Evolutionary conservation across 2,113 vertebrate genomes (phyloP).

Genomic region (Austrofundulus limnaeus): DNA sequence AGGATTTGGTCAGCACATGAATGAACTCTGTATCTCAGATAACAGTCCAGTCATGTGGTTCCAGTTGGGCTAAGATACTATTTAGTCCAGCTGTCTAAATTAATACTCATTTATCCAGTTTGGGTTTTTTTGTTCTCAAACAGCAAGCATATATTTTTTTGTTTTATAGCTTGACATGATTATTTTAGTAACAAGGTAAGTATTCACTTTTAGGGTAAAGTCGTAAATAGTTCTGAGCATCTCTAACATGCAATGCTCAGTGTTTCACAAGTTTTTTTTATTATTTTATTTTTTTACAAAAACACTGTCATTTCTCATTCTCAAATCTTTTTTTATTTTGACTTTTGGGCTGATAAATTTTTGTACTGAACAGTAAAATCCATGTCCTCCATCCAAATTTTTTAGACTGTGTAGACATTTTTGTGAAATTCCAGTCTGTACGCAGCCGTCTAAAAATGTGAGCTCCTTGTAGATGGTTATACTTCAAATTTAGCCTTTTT

Average conservation of each 20-base stretch:
- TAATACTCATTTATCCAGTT: not conserved
- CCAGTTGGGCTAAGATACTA: not conserved
- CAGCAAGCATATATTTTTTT: not conserved
- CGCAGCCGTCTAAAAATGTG: not conserved
- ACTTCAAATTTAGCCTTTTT: conserved; percentile 3
- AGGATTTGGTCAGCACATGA: not conserved
- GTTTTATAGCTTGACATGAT: no score
- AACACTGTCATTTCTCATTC: not conserved
- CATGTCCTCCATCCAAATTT: not conserved
- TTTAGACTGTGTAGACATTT: not conserved
- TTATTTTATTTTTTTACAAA: no score
- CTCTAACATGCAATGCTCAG: no score
- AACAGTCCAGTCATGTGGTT: not conserved
- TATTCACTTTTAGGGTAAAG: no score
- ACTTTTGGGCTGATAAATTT: not conserved
- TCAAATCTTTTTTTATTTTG: not conserved
- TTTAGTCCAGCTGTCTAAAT: not conserved
- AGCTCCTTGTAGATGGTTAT: not conserved
- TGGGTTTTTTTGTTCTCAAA: not conserved
- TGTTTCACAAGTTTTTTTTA: no score
- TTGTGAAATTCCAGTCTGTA: conserved; percentile 5
- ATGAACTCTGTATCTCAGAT: not conserved
- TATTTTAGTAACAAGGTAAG: no score
- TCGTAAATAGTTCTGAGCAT: no score
- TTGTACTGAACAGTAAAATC: not conserved